Evolutionary conservation across 2,113 vertebrate genomes (phyloP), one percentile per base, ranked within the genome.

Genomic region (Alectura lathami): DNA sequence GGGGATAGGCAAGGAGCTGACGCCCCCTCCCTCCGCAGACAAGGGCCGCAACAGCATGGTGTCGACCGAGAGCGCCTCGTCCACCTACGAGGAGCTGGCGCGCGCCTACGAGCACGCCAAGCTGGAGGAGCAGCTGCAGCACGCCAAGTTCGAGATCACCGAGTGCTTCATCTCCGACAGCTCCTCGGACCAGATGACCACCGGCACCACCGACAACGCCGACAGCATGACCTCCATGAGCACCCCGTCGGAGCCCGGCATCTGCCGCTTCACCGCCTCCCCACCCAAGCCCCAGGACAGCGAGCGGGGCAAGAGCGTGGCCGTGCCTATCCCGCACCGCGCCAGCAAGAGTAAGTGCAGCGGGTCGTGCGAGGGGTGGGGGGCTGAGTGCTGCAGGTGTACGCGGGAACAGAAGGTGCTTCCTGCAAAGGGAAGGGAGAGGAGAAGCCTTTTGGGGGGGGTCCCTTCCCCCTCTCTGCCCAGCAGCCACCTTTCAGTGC

Each of bases 21-120:
- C 1, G n/a, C 5, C 0, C 48, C 4, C 75, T 85, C 48, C 66
- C 76, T 27, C 48, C 97, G 1, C 92, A 98, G 99, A 99, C 97
- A 99, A 99, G 97, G 99, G 99, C 2, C 98, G 99, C 30, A 99
- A 99, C 98, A 99, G 99, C 98, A 99, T 99, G 99, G 99, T 99
- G 94, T 99, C 99, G 3, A 99, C 99, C 0, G 99, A 99, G 97
- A 99, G 99, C 0, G 99, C 99, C 82, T 99, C 99, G 0, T 99
- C 99, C 30, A 99, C 99, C 86, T 99, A 99, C 2, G 99, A 99
- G 97, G 99, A 99, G 97, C 96, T 99, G 97, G 99, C 99, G 0
- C 98, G 99, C 3, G 99, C 99, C 62, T 99, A 99, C 2, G 99
- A 99, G 94, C 99, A 99, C 2, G 99, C 99, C 66, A 99, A 99